Conservation (phyloP, 1,140 invertebrate genomes). For the Fopius arisanus region DNA sequence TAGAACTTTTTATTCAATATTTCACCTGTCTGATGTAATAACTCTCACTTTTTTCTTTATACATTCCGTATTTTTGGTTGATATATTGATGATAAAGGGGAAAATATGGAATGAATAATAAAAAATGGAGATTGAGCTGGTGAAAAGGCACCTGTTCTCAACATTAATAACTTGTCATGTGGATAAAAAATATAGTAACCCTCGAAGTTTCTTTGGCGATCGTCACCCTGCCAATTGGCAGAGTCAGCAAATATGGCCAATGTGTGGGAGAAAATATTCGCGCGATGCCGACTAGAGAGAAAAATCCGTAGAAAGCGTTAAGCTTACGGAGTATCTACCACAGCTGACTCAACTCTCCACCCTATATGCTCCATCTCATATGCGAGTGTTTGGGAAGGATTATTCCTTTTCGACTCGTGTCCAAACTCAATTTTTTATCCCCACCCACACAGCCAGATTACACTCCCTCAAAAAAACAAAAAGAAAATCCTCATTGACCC, state of each 20-base stretch:
- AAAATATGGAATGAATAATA: no score
- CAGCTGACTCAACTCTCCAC: slow-evolving; percentile 21
- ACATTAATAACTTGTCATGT: no score
- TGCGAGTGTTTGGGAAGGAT: slow-evolving; percentile 37
- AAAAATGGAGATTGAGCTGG: no score
- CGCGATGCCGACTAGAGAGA: background rate
- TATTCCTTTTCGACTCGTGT: slow-evolving; percentile 33
- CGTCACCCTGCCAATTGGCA: background rate
- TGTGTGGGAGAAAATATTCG: slow-evolving; percentile 12
- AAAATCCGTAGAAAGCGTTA: background rate
- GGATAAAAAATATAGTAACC: no score
- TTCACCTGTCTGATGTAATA: no score
- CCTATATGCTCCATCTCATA: background rate
- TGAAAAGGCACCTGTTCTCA: no score
- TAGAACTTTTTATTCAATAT: background rate
- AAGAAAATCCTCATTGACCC: background rate
- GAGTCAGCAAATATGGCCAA: slow-evolving; percentile 22
- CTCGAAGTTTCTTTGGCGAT: no score
- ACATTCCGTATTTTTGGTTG: no score
- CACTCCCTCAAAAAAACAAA: background rate
- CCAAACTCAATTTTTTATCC: background rate
- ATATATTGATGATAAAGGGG: no score
- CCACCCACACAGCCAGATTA: background rate
- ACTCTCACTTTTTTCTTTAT: no score
- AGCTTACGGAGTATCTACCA: slow-evolving; percentile 15